Evolutionary conservation across 2,797 vertebrate genomes (phyloP).

Genomic region (Peromyscus nudipes): DNA sequence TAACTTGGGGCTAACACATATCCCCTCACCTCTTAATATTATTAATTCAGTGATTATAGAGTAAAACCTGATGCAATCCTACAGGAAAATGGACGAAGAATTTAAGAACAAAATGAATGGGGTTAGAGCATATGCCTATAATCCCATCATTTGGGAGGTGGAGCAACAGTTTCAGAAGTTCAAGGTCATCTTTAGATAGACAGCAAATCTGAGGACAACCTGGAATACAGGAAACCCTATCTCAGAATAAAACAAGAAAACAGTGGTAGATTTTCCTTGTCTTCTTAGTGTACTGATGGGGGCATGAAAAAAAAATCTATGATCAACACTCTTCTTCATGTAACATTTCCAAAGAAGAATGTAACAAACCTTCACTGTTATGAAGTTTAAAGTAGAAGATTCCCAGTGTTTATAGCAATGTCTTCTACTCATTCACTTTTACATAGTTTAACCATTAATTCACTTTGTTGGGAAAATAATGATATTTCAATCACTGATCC

Average conservation of each 20-base stretch:
- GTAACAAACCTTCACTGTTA: neutral
- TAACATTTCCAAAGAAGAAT: neutral
- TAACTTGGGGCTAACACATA: conserved; percentile 1
- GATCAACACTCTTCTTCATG: neutral
- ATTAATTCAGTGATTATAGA: conserved; percentile 16
- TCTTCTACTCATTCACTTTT: neutral
- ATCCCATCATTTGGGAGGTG: neutral
- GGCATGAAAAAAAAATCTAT: neutral
- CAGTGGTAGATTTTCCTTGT: neutral
- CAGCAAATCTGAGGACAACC: neutral
- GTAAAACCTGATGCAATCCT: neutral
- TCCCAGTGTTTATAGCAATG: neutral
- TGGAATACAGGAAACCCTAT: neutral
- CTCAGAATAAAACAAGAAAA: neutral
- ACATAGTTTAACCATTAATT: neutral
- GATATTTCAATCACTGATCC: neutral
- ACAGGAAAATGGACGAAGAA: neutral
- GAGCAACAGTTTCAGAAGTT: neutral
- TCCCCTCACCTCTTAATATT: neutral
- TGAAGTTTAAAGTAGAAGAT: neutral
- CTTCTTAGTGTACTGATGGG: neutral
- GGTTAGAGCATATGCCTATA: neutral
- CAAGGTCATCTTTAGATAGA: neutral
- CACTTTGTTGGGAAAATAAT: neutral
- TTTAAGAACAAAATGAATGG: neutral